These are phyloP conservation scores for Hemicrepidius hirtus DNA, from an alignment of 2,888 invertebrate genomes.

Conservation along the genomic window DNA sequence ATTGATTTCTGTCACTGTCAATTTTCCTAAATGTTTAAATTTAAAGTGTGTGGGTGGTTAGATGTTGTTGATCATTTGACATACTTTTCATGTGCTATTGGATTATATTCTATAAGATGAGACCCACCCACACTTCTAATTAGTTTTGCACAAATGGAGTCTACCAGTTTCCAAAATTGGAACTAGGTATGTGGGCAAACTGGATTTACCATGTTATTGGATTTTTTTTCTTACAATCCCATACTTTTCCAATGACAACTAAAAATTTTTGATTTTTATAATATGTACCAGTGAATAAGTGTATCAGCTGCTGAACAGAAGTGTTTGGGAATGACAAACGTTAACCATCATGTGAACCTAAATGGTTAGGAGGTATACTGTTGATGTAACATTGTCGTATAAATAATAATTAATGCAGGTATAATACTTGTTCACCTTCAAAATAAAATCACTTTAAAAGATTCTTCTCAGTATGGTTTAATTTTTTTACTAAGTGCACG, in stretches of 20 bases:
- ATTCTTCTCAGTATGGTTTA: constrained; percentile 20
- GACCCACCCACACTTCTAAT: constrained; percentile 3
- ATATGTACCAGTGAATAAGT: not conserved
- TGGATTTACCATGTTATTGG: constrained; percentile 15
- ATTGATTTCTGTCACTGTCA: constrained; percentile 32
- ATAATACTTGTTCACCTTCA: constrained; percentile 49
- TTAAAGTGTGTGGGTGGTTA: not conserved
- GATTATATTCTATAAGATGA: constrained; percentile 10
- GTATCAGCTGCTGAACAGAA: not conserved
- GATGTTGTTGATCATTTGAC: constrained; percentile 14
- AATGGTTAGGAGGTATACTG: constrained; percentile 14
- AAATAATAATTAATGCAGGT: constrained; percentile 31
- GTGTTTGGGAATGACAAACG: not conserved
- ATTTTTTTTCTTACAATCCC: not conserved
- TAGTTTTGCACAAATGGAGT: constrained; percentile 13
- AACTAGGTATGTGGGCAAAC: constrained; percentile 34
- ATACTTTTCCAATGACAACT: constrained; percentile 6
- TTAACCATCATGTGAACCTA: constrained; percentile 2
- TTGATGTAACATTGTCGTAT: constrained; percentile 37
- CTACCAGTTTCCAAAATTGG: constrained; percentile 29
- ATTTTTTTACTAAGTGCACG: constrained; percentile 12
- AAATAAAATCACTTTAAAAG: not conserved
- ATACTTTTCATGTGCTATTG: no score
- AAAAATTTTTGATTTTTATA: not conserved
- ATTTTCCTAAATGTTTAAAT: constrained; percentile 9